phyloP scores from a whole-genome alignment of 37 sponge, comb jelly and placozoan genomes.

The Ephydatia muelleri region DNA sequence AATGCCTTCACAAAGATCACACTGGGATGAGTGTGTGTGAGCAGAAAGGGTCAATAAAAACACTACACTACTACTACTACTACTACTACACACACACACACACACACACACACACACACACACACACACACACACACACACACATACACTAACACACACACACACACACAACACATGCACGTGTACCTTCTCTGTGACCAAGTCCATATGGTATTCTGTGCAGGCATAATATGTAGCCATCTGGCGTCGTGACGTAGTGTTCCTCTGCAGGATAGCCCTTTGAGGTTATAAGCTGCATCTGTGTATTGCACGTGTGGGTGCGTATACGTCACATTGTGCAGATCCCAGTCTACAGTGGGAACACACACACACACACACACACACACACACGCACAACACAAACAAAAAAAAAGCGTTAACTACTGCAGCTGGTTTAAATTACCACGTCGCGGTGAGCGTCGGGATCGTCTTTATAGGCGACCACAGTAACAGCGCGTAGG shows the following conservation, averaged over 20 bases:
- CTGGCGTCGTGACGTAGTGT: constrained; percentile 79
- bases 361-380: too few relatives aligned
- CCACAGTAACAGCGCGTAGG: neutral
- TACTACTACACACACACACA: too few relatives aligned
- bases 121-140: neutral
- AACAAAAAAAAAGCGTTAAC: too few relatives aligned
- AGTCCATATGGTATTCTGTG: constrained; percentile 86
- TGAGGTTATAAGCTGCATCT: constrained; percentile 79
- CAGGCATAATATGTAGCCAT: constrained; percentile 88
- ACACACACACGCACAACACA: too few relatives aligned
- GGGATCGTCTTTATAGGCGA: neutral
- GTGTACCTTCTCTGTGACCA: constrained; percentile 2
- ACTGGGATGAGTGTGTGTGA: too few relatives aligned
- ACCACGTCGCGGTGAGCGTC: constrained; percentile 1
- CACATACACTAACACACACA: too few relatives aligned
- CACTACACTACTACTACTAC: too few relatives aligned
- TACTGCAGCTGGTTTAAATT: too few relatives aligned
- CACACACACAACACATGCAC: too few relatives aligned
- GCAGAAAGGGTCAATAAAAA: too few relatives aligned
- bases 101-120: constrained; percentile 9
- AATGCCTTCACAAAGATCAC: too few relatives aligned
- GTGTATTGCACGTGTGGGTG: neutral
- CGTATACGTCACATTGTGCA: neutral
- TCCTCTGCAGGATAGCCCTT: constrained; percentile 90
- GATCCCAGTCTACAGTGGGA: too few relatives aligned